A percentile compares a stretch with the other conserved stretches of the same genome.
These are phyloP conservation scores for Sipha maydis DNA, from an alignment of 2,888 invertebrate genomes.

Conservation along the genomic window DNA sequence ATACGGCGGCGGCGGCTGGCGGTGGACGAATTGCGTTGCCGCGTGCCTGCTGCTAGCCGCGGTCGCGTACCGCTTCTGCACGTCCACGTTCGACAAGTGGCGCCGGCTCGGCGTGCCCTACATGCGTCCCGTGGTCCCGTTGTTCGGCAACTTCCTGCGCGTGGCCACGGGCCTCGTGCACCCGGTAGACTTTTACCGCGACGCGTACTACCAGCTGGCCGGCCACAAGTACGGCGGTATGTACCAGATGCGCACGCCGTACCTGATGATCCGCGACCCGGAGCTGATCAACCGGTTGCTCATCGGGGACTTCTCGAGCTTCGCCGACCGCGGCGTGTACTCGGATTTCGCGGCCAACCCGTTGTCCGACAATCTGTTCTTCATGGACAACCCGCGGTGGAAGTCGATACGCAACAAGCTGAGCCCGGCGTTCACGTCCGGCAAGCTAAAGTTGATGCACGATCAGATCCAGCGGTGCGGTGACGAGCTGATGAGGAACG, in stretches of 20 bases:
- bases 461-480: slow-evolving; percentile 67
- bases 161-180: slow-evolving; percentile 67
- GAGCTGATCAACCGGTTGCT: slow-evolving; percentile 69
- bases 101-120: background rate
- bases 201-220: background rate
- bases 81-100: background rate
- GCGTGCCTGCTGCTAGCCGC: no score
- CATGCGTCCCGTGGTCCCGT: background rate
- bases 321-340: slow-evolving; percentile 68
- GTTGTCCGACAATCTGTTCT: slow-evolving; percentile 67
- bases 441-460: slow-evolving; percentile 71
- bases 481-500: no score
- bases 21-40: no score
- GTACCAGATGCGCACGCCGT: no score
- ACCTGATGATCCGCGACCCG: slow-evolving; percentile 68
- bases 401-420: slow-evolving; percentile 70
- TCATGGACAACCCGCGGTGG: slow-evolving; percentile 70
- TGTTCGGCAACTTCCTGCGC: slow-evolving; percentile 69
- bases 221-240: no score
- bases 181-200: background rate
- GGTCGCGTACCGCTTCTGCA: no score
- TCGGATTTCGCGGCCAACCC: slow-evolving; percentile 66
- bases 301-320: slow-evolving; percentile 69
- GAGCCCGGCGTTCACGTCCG: slow-evolving; percentile 71
- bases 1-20: no score